A percentile compares a stretch with the other conserved stretches of the same genome.
These are phyloP conservation scores for Metalampra italica DNA, from an alignment of 2,888 invertebrate genomes.

Conservation along the genomic window DNA sequence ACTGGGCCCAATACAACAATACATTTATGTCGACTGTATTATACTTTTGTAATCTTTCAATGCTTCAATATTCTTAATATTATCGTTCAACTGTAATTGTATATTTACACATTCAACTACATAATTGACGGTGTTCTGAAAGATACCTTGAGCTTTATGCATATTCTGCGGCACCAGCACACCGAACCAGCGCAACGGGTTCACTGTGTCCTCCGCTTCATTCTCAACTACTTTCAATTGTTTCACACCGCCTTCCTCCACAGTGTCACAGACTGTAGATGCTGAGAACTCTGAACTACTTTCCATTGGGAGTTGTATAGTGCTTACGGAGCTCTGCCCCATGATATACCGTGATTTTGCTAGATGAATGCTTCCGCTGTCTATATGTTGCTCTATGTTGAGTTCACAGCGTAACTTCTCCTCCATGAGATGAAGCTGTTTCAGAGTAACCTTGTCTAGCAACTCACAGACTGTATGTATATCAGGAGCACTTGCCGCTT, in stretches of 20 bases:
- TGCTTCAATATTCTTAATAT: constrained; percentile 42
- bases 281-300: constrained; percentile 70
- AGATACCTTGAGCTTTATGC: constrained; percentile 85
- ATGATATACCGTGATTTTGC: constrained; percentile 88
- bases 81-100: constrained; percentile 77
- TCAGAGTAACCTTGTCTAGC: constrained; percentile 83
- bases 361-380: constrained; percentile 84
- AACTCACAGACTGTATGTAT: constrained; percentile 71
- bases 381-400: constrained; percentile 83
- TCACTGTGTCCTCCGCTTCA: constrained; percentile 29
- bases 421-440: constrained; percentile 85
- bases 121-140: constrained; percentile 83
- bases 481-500: constrained; percentile 10
- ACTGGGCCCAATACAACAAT: no score
- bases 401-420: constrained; percentile 83
- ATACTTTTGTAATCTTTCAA: constrained; percentile 43
- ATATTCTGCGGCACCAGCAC: constrained; percentile 89
- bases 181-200: constrained; percentile 93
- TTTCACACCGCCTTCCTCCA: constrained; percentile 62
- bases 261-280: constrained; percentile 47
- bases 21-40: constrained; percentile 12
- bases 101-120: constrained; percentile 84
- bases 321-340: constrained; percentile 85
- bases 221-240: constrained; percentile 24
- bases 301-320: constrained; percentile 84